Conservation (phyloP, 2,113 vertebrate genomes). For the Bostrychus sinensis region DNA sequence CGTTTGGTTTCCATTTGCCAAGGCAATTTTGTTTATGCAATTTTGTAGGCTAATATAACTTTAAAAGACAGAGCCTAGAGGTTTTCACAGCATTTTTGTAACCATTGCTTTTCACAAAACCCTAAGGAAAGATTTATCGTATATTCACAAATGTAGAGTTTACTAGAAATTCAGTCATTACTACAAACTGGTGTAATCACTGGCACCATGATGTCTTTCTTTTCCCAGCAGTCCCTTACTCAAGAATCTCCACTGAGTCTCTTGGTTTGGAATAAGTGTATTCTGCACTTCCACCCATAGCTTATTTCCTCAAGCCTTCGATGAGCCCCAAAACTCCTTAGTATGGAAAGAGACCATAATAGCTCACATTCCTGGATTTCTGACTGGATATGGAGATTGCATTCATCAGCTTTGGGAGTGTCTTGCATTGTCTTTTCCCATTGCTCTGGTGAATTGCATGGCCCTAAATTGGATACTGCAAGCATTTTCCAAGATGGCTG, state of each 20-base stretch:
- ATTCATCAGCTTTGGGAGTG: constrained; percentile 56
- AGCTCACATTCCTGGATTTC: constrained; percentile 61
- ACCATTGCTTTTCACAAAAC: too few relatives aligned
- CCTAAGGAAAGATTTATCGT: too few relatives aligned
- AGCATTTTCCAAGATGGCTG: constrained; percentile 23
- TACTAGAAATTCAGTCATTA: too few relatives aligned
- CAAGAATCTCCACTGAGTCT: constrained; percentile 36
- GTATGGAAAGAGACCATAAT: constrained; percentile 55
- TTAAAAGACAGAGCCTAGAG: too few relatives aligned
- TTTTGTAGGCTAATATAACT: too few relatives aligned
- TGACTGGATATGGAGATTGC: constrained; percentile 29
- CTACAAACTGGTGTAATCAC: too few relatives aligned
- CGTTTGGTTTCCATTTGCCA: too few relatives aligned
- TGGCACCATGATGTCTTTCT: constrained; percentile 38
- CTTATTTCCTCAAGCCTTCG: constrained; percentile 45
- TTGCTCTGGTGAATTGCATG: constrained; percentile 42
- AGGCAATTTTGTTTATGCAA: too few relatives aligned
- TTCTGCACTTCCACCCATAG: constrained; percentile 31
- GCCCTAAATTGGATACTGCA: constrained; percentile 32
- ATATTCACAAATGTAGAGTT: too few relatives aligned
- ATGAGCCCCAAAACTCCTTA: constrained; percentile 59
- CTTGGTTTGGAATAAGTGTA: constrained; percentile 42
- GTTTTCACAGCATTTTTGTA: too few relatives aligned
- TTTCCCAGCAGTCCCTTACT: constrained; percentile 44
- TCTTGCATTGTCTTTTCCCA: constrained; percentile 45